phyloP scores from a whole-genome alignment of 23 tunicate genomes.

The Halocynthia roretzi region DNA sequence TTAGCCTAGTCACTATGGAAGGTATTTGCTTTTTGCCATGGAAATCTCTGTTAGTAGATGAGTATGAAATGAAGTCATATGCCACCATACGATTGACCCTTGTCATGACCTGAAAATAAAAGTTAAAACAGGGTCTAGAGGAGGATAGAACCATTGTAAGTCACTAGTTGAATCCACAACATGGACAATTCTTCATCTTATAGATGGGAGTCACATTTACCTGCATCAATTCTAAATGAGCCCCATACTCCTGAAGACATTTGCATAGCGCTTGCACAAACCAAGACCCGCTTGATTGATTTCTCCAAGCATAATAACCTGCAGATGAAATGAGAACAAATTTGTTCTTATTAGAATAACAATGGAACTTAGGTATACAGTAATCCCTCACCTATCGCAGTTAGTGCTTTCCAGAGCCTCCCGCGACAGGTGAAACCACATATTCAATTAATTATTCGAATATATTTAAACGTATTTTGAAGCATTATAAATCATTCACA shows the following conservation, averaged over 20 bases:
- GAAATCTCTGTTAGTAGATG: not conserved
- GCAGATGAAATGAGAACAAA: not conserved
- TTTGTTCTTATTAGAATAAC: too few species aligned
- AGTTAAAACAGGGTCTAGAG: not conserved
- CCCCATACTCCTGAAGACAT: constrained; percentile 24
- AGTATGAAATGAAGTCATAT: constrained; percentile 20
- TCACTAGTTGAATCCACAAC: too few species aligned
- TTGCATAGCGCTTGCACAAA: constrained; percentile 54
- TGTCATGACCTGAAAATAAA: constrained; percentile 11
- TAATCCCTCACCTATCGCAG: too few species aligned
- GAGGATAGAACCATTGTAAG: too few species aligned
- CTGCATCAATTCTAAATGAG: constrained; percentile 47
- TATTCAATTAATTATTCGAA: too few species aligned
- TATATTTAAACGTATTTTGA: too few species aligned
- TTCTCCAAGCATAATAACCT: constrained; percentile 78
- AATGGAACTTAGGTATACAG: too few species aligned
- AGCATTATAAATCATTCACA: too few species aligned
- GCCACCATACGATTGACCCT: constrained; percentile 29
- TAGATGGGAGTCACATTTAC: not conserved
- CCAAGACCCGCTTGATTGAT: constrained; percentile 40
- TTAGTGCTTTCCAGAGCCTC: too few species aligned
- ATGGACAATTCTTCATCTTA: not conserved
- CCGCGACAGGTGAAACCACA: too few species aligned
- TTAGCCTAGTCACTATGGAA: constrained; percentile 22
- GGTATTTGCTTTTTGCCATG: constrained; percentile 26